Evolutionary conservation across 2,888 invertebrate genomes (phyloP).

Genomic region (Cryptocephalus moraei): DNA sequence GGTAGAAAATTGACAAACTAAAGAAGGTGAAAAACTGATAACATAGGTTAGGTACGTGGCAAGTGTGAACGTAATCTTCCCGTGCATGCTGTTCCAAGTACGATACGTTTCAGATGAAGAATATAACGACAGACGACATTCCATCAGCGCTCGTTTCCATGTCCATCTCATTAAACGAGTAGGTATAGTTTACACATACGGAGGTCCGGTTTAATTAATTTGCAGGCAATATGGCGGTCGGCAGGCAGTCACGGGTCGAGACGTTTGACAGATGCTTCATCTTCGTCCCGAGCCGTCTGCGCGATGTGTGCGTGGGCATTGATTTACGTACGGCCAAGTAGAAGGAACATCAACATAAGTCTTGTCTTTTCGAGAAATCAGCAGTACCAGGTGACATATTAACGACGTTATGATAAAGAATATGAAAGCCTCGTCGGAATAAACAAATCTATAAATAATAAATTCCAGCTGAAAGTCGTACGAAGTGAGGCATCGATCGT

Average conservation of each 20-base stretch:
- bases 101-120: too few relatives aligned
- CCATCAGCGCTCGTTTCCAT: neutral
- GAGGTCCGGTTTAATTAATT: conserved; percentile 17
- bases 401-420: conserved; percentile 1
- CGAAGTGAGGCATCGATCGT: too few relatives aligned
- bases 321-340: conserved; percentile 30
- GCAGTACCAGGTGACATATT: conserved; percentile 1
- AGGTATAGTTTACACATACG: conserved; percentile 3
- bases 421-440: neutral
- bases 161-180: conserved; percentile 3
- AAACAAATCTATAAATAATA: neutral
- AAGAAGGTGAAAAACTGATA: too few relatives aligned
- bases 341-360: conserved; percentile 37
- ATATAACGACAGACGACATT: too few relatives aligned
- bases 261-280: conserved; percentile 14
- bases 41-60: too few relatives aligned
- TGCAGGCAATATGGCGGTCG: conserved; percentile 17
- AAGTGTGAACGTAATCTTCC: too few relatives aligned
- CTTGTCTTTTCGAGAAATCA: conserved; percentile 24
- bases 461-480: neutral
- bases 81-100: too few relatives aligned
- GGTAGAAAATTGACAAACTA: too few relatives aligned
- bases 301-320: conserved; percentile 27
- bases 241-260: conserved; percentile 8
- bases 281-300: conserved; percentile 15